A percentile compares a stretch with the other conserved stretches of the same genome.
Evolutionary conservation across 2,888 invertebrate genomes (phyloP).

Genomic region (Callyntrura sp.): DNA sequence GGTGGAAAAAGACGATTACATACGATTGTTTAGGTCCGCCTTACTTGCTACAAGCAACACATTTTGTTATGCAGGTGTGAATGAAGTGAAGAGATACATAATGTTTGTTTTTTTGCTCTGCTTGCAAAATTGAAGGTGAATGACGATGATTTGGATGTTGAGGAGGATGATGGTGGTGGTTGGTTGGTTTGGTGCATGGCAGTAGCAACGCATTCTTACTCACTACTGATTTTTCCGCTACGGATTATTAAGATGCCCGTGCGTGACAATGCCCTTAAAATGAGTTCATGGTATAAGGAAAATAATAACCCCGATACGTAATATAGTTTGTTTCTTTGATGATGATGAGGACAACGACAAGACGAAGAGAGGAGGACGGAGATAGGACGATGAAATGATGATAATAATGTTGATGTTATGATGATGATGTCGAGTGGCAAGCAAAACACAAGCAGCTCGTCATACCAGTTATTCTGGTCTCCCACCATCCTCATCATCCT

Average conservation of each 20-base stretch:
- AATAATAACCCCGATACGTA: conserved; percentile 20
- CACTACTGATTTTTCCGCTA: conserved; percentile 33
- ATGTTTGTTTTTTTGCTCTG: conserved; percentile 21
- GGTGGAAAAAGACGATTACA: conserved; percentile 21
- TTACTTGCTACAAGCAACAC: not conserved
- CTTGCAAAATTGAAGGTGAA: conserved; percentile 40
- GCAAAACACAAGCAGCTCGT: conserved; percentile 54
- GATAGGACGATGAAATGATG: conserved; percentile 45
- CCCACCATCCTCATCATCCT: conserved; percentile 43
- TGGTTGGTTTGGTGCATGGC: conserved; percentile 6
- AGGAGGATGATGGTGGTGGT: conserved; percentile 8
- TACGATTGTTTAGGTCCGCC: conserved; percentile 39
- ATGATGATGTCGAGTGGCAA: conserved; percentile 68
- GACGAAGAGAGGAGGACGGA: conserved; percentile 52
- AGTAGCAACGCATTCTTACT: not conserved
- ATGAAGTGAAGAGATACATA: not conserved
- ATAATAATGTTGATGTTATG: conserved; percentile 66
- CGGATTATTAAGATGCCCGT: conserved; percentile 41
- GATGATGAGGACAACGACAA: conserved; percentile 71
- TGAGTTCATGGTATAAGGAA: not conserved
- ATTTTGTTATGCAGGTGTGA: conserved; percentile 41
- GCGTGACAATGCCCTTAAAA: conserved; percentile 66
- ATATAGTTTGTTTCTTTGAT: conserved; percentile 27
- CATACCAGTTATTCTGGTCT: conserved; percentile 78
- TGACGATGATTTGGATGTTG: conserved; percentile 1